These are phyloP conservation scores for Melipona beecheii DNA, from an alignment of 2,888 invertebrate genomes.

Conservation along the genomic window DNA sequence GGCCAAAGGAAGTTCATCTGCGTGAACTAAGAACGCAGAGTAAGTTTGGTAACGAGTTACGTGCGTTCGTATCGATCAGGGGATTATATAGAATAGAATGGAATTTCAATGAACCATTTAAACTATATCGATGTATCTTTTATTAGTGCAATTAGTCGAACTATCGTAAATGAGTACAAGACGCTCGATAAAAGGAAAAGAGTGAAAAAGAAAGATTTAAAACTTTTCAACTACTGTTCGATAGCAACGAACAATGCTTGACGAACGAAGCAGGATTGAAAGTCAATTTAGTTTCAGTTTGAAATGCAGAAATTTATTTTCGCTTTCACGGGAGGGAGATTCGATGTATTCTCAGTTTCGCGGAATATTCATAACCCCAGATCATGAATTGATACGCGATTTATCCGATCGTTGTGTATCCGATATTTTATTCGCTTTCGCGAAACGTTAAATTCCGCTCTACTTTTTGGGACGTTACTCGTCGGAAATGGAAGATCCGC, in stretches of 20 bases:
- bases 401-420: background rate
- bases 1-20: background rate
- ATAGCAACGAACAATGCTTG: background rate
- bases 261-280: background rate
- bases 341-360: background rate
- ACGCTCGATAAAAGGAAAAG: background rate
- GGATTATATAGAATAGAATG: background rate
- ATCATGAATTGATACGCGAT: background rate
- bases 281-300: background rate
- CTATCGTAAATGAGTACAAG: background rate
- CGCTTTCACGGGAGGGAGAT: background rate
- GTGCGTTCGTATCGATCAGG: background rate
- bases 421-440: background rate
- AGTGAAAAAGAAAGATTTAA: too few relatives aligned
- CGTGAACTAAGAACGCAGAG: background rate
- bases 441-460: too few relatives aligned
- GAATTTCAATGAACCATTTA: background rate
- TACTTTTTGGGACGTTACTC: background rate
- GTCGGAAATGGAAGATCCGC: background rate
- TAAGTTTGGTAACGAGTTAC: background rate
- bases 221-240: background rate
- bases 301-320: background rate
- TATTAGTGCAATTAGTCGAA: background rate
- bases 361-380: background rate
- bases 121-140: too few relatives aligned